phyloP scores from a whole-genome alignment of 2,888 invertebrate genomes.

The Platypus cylindrus region DNA sequence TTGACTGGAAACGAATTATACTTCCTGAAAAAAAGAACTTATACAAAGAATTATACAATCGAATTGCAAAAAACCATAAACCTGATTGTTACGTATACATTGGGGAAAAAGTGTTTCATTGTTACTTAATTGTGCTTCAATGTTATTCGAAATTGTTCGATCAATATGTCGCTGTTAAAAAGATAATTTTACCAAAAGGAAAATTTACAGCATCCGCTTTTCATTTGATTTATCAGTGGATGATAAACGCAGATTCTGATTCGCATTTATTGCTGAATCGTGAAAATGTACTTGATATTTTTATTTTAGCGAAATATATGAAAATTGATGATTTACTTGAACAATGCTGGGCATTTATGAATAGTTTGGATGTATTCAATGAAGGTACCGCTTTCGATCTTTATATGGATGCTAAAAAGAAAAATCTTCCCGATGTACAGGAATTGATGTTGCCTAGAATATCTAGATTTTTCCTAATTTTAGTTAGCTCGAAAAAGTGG shows the following conservation, averaged over 20 bases:
- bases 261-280: constrained; percentile 51
- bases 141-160: constrained; percentile 57
- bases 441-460: constrained; percentile 63
- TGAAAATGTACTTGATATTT: constrained; percentile 59
- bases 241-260: constrained; percentile 55
- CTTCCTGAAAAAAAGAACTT: constrained; percentile 55
- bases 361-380: constrained; percentile 52
- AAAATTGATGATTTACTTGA: constrained; percentile 57
- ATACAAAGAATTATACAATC: constrained; percentile 49
- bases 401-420: constrained; percentile 40
- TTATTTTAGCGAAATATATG: constrained; percentile 58
- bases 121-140: constrained; percentile 55
- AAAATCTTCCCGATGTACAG: constrained; percentile 46
- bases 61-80: constrained; percentile 54
- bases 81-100: constrained; percentile 54
- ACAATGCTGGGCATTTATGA: constrained; percentile 66
- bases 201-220: constrained; percentile 45
- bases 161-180: constrained; percentile 32
- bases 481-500: constrained; percentile 65
- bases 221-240: constrained; percentile 67
- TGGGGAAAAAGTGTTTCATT: constrained; percentile 52
- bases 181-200: too few relatives aligned
- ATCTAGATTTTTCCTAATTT: constrained; percentile 60
- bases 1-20: constrained; percentile 50
- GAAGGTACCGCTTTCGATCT: constrained; percentile 65